Percentiles rank a stretch among this genome's conserved stretches.
phyloP scores from a whole-genome alignment of 2,888 invertebrate species.

The Cancer borealis region DNA sequence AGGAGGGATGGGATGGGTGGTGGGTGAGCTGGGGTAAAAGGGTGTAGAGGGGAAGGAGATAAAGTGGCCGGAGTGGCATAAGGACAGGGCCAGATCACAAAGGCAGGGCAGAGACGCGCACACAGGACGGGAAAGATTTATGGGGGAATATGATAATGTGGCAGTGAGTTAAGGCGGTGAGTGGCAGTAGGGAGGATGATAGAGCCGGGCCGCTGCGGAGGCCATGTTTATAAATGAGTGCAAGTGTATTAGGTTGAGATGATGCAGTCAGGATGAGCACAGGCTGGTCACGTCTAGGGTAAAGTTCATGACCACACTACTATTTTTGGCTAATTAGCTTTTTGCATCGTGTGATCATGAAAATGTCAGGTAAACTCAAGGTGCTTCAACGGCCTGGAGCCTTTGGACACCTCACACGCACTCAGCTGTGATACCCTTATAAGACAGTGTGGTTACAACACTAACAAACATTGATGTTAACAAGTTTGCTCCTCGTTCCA shows the following conservation, averaged over 20 bases:
- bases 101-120: background rate
- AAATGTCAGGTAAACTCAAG: background rate
- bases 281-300: background rate
- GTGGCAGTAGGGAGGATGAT: background rate
- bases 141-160: background rate
- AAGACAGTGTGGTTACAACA: background rate
- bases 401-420: too few species aligned
- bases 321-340: constrained; percentile 20
- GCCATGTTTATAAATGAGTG: constrained; percentile 10
- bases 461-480: background rate
- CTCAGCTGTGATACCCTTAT: background rate
- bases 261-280: background rate
- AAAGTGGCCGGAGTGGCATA: background rate
- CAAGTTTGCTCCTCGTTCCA: background rate
- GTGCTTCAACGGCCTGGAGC: background rate
- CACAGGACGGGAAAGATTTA: background rate
- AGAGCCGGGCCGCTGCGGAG: background rate
- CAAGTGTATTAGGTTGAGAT: background rate
- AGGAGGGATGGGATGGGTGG: too few species aligned
- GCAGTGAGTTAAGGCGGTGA: background rate
- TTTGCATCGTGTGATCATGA: background rate
- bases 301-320: background rate
- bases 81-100: background rate
- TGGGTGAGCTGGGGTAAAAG: background rate
- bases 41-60: background rate